Base-by-base conservation (phyloP, 2,113 vertebrate species). In the Prochilodus magdalenae region DNA sequence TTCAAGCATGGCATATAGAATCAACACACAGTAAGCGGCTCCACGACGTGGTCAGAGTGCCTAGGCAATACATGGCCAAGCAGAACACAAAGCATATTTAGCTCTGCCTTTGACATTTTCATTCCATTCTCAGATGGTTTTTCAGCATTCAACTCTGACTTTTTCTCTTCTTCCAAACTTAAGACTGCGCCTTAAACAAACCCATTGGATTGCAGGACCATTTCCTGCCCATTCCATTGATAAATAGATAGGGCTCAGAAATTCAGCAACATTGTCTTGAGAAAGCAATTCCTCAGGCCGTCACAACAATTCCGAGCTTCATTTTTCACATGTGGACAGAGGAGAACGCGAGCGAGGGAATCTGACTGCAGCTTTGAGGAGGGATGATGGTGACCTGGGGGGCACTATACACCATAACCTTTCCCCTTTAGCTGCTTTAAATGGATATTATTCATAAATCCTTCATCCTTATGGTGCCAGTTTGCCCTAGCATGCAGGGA, bases 211-310 rank as follows among this genome's bases (percentile, higher is more conserved):
- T 69, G 72, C 79, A 87, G 74, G 71, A 53, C 86, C 77, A 77
- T 65, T 49, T 76, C 0, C 75, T 78, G 76, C 57, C 83, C 83
- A 84, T 67, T 86, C 79, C 40, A 73, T 84, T 84, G 84, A 85
- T 91, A 83, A 92, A 90, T 87, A 85, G 88, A 89, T 85, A 88
- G 86, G 85, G 80, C 86, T 82, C 79, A 89, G 87, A 89, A 89
- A 89, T 86, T 84, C 81, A 73, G 77, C 65, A 71, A 63, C 75
- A 84, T 76, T 76, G 88, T 92, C 83, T 81, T 40, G 81, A 87
- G 86, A 91, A 91, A 90, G 89, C 90, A 92, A 92, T 93, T 90
- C 87, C 83, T 93, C 88, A 82, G 85, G 85, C 73, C 85, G 87
- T 92, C 91, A 90, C 88, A 87, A 88, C 89, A 91, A 93, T 93